Percentiles rank a stretch among this genome's conserved stretches.
Evolutionary conservation across 2,797 vertebrate genomes (phyloP).

Genomic region (Pyrocephalus nanus): DNA sequence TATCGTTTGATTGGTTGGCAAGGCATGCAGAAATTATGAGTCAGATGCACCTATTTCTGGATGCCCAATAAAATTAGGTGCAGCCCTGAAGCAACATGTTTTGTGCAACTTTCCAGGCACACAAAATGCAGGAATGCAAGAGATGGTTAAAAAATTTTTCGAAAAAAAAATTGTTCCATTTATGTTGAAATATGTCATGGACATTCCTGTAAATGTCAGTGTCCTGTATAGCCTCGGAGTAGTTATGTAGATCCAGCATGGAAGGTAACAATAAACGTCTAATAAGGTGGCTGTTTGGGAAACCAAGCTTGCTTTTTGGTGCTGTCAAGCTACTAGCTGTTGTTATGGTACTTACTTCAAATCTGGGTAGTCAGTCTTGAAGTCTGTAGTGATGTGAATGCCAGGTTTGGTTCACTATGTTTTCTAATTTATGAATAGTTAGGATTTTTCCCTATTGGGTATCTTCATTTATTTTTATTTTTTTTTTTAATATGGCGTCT

Average conservation of each 20-base stretch:
- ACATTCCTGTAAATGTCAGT: background rate
- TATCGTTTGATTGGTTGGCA: constrained; percentile 62
- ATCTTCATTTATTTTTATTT: background rate
- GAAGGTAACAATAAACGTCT: background rate
- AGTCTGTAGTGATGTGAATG: background rate
- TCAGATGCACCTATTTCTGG: constrained; percentile 70
- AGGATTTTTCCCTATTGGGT: background rate
- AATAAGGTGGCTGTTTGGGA: background rate
- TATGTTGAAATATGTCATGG: background rate
- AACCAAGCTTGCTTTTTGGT: background rate
- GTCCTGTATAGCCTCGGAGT: background rate
- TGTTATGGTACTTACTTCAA: background rate
- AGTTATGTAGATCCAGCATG: background rate
- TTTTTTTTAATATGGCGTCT: background rate
- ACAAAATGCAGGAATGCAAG: background rate
- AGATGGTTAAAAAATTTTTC: background rate
- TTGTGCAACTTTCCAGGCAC: constrained; percentile 45
- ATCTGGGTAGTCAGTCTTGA: background rate
- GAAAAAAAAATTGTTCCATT: background rate
- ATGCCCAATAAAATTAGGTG: constrained; percentile 29
- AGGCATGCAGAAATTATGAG: constrained; percentile 65
- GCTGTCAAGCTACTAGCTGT: background rate
- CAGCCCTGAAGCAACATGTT: constrained; percentile 48
- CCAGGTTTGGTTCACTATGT: background rate
- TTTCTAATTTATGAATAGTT: background rate